Evolutionary conservation across 2,888 invertebrate genomes (phyloP), one percentile per base, ranked within the genome.

Genomic region (Melanostoma mellinum): DNA sequence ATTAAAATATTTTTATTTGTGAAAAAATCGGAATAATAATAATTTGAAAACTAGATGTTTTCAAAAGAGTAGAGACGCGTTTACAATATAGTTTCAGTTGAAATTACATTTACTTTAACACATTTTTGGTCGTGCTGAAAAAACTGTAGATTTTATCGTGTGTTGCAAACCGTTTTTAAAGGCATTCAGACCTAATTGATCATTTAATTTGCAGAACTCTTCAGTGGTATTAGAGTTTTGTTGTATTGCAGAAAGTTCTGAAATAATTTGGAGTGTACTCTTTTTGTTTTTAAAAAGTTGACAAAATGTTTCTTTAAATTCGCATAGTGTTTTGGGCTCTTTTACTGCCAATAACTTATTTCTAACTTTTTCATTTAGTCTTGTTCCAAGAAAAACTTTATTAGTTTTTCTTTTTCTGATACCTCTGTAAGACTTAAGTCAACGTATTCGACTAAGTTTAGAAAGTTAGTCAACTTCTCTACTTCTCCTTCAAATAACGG

Each of bases 121-220:
- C n/a, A n/a, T n/a, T 10, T 50, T 50, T 50, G 50, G 50, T 52
- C 33, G 8, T 33, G 52, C 20, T 52, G 52, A 3, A 8, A 52
- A 52, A 52, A 52, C n/a, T 35, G 52, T 52, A 6, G 52, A 52
- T 33, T 52, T 52, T 8, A 4, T 33, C 20, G 52, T 10, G 9
- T 52, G 10, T 50, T 8, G 30, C 8, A 50, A 32, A 32, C 50
- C 32, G 9, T 32, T 50, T 50, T 50, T 50, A 9, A 50, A 50
- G 8, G 50, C 50, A 4, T 50, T 50, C 8, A 50, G 30, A 10
- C 32, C 32, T 32, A 50, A 32, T 50, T 50, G 50, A 30, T 50
- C 50, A 50, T 50, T 50, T 32, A 50, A 9, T 32, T 50, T 50
- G 6, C 32, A n/a, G 50, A 50, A 32, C 32, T 4, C 50, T 50